These are phyloP conservation scores for Austrolebias charrua DNA, from an alignment of 2,797 vertebrate species.

Conservation along the genomic window DNA sequence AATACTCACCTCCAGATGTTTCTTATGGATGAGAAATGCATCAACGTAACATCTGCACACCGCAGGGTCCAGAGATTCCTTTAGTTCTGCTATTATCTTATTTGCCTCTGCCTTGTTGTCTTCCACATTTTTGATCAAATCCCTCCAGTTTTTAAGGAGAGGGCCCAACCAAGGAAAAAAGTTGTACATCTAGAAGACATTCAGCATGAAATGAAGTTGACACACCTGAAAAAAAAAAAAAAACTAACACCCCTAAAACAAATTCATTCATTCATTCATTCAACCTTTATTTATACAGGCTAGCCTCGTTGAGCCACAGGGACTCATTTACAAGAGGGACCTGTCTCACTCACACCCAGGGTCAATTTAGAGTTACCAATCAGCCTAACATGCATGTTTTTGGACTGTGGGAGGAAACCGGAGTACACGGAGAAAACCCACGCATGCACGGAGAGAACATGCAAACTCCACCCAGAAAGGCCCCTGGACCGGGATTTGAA, in stretches of 20 bases:
- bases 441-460: too few relatives aligned
- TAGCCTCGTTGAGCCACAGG: too few relatives aligned
- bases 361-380: too few relatives aligned
- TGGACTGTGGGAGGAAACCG: too few relatives aligned
- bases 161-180: constrained; percentile 41
- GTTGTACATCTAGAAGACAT: constrained; percentile 38
- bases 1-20: constrained; percentile 42
- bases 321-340: too few relatives aligned
- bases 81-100: constrained; percentile 23
- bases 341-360: too few relatives aligned
- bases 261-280: too few relatives aligned
- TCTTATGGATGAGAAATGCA: constrained; percentile 41
- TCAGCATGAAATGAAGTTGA: not conserved
- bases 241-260: not conserved
- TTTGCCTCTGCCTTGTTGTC: accelerated
- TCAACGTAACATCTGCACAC: constrained; percentile 56
- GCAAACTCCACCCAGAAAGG: too few relatives aligned
- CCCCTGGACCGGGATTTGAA: too few relatives aligned
- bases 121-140: constrained; percentile 20
- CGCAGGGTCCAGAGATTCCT: constrained; percentile 46
- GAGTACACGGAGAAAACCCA: too few relatives aligned
- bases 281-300: too few relatives aligned
- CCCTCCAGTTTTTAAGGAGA: constrained; percentile 40
- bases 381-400: too few relatives aligned
- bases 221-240: not conserved